Evolutionary conservation across 2,888 invertebrate genomes (phyloP).

Genomic region (Luperina nickerlii): DNA sequence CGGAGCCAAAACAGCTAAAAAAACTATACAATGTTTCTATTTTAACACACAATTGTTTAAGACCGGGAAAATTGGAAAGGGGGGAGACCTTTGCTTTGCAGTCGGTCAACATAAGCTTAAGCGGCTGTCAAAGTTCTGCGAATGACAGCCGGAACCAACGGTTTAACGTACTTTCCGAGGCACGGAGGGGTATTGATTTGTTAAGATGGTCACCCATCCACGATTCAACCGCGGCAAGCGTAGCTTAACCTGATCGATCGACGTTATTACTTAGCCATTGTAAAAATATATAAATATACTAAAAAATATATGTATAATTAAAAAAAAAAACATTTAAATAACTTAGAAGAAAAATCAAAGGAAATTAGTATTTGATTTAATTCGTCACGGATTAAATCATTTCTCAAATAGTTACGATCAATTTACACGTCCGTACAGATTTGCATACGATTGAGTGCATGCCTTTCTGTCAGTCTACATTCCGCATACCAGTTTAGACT

Average conservation of each 20-base stretch:
- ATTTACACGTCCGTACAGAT: slow-evolving; percentile 47
- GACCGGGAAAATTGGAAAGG: not conserved
- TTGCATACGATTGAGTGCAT: slow-evolving; percentile 55
- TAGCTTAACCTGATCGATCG: too few species aligned
- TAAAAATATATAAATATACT: too few species aligned
- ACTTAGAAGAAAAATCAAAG: not conserved
- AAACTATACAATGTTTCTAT: not conserved
- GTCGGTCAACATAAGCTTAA: not conserved
- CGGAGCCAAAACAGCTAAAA: slow-evolving; percentile 6
- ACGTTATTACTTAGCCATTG: too few species aligned
- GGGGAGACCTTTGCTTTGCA: not conserved
- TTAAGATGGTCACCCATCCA: too few species aligned
- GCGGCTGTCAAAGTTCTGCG: too few species aligned
- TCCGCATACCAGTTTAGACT: slow-evolving; percentile 39
- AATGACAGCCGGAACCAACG: too few species aligned
- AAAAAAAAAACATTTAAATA: not conserved
- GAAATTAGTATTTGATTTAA: not conserved
- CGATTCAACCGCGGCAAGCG: too few species aligned
- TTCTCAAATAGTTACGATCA: slow-evolving; percentile 28
- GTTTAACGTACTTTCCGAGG: too few species aligned
- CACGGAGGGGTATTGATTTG: too few species aligned
- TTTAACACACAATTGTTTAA: not conserved
- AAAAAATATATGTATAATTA: not conserved
- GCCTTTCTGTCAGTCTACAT: slow-evolving; percentile 47
- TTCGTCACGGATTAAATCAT: slow-evolving; percentile 24